Conservation (phyloP, 2,113 vertebrate genomes). For the Anarhynchus alexandrinus region DNA sequence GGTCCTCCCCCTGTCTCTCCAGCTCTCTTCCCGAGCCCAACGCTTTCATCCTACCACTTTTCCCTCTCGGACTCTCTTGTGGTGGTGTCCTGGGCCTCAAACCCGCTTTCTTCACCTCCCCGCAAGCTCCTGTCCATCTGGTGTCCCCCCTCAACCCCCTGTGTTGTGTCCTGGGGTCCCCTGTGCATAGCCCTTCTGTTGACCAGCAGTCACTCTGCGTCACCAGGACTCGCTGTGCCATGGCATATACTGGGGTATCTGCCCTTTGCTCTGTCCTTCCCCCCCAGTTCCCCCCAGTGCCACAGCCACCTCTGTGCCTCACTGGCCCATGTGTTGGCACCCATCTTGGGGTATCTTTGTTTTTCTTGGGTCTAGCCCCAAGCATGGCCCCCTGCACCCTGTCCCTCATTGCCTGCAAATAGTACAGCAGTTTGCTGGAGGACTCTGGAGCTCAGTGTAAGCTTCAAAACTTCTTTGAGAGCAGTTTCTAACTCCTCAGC, state of each 20-base stretch:
- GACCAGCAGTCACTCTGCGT: not conserved
- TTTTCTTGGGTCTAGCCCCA: not conserved
- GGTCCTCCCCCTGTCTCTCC: not conserved
- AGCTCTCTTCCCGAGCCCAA: not conserved
- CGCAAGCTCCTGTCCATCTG: accelerated
- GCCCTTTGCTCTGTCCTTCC: not conserved
- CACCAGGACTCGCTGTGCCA: not conserved
- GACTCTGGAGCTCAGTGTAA: not conserved
- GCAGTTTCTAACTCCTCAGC: not conserved
- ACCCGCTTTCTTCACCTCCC: accelerated
- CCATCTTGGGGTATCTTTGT: accelerated
- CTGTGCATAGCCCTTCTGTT: not conserved
- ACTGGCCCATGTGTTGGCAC: not conserved
- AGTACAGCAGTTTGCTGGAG: not conserved
- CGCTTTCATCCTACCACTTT: not conserved
- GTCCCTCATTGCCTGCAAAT: accelerated
- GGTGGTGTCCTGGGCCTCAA: not conserved
- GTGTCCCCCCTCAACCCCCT: too few species aligned
- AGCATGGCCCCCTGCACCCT: not conserved
- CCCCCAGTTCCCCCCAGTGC: not conserved
- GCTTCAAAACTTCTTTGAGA: not conserved
- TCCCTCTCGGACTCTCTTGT: not conserved
- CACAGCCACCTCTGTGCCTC: not conserved
- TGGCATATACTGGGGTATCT: not conserved
- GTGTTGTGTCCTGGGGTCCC: not conserved